phyloP scores from a whole-genome alignment of 2,797 vertebrate species.

The Pseudocheirus occidentalis region DNA sequence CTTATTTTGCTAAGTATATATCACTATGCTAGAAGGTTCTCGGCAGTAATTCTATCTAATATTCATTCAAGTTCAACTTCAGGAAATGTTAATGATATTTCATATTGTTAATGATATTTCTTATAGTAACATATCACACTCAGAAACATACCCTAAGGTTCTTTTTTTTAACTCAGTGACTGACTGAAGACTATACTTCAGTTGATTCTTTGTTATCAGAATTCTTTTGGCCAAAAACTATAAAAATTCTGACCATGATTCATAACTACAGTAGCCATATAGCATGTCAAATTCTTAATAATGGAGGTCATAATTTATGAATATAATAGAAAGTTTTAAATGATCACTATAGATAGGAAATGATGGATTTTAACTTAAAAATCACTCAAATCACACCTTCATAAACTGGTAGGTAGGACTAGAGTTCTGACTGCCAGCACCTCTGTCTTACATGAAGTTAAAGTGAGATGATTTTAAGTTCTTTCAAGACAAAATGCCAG shows the following conservation, averaged over 20 bases:
- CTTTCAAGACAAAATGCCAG: slow-evolving; percentile 64
- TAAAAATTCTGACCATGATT: slow-evolving; percentile 45
- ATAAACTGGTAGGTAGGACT: slow-evolving; percentile 65
- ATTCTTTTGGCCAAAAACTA: slow-evolving; percentile 26
- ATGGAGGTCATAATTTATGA: slow-evolving; percentile 43
- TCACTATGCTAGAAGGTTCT: neutral
- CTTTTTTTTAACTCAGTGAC: slow-evolving; percentile 44
- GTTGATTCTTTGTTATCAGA: slow-evolving; percentile 38
- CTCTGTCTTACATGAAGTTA: slow-evolving; percentile 66
- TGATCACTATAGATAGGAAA: slow-evolving; percentile 60
- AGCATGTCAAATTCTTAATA: slow-evolving; percentile 40
- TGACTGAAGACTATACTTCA: slow-evolving; percentile 40
- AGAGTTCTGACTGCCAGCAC: slow-evolving; percentile 59
- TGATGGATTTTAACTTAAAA: slow-evolving; percentile 70
- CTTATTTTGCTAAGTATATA: neutral
- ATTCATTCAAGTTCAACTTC: neutral
- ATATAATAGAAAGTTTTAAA: slow-evolving; percentile 56
- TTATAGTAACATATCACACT: neutral
- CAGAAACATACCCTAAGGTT: slow-evolving; percentile 18
- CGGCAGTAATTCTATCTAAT: neutral
- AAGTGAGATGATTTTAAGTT: slow-evolving; percentile 66
- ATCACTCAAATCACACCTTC: slow-evolving; percentile 69
- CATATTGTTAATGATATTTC: neutral
- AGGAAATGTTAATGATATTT: neutral
- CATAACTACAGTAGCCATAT: slow-evolving; percentile 31